phyloP scores from a whole-genome alignment of 2,888 invertebrate species.

The Oxystoma pomonae region DNA sequence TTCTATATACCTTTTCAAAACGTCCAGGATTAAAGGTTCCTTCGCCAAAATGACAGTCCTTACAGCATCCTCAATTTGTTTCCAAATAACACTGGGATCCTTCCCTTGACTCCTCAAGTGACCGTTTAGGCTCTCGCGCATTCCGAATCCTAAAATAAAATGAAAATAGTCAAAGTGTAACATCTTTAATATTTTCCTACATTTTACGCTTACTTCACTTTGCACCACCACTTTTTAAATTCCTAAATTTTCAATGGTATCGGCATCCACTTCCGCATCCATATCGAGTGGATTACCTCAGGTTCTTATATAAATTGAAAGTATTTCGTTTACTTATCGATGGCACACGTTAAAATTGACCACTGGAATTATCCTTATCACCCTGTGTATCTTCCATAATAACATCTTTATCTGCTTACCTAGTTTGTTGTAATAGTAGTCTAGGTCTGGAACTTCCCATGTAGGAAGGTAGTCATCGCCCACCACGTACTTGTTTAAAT shows the following conservation, averaged over 20 bases:
- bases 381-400: no score
- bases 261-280: no score
- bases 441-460: conserved; percentile 84
- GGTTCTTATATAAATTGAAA: no score
- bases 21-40: conserved; percentile 63
- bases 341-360: no score
- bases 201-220: no score
- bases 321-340: no score
- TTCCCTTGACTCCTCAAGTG: conserved; percentile 63
- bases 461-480: conserved; percentile 91
- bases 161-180: conserved; percentile 70
- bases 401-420: no score
- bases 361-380: no score
- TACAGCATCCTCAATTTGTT: conserved; percentile 74
- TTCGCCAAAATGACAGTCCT: conserved; percentile 64
- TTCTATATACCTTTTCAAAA: conserved; percentile 49
- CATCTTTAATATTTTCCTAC: conserved; percentile 90
- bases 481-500: conserved; percentile 87
- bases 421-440: conserved; percentile 63
- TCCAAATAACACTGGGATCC: conserved; percentile 73
- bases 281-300: no score
- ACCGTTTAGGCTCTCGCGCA: conserved; percentile 83
- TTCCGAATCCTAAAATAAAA: conserved; percentile 68
- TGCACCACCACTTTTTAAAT: no score
- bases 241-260: no score